phyloP scores from a whole-genome alignment of 2,888 invertebrate species.

The Beris chalybata region DNA sequence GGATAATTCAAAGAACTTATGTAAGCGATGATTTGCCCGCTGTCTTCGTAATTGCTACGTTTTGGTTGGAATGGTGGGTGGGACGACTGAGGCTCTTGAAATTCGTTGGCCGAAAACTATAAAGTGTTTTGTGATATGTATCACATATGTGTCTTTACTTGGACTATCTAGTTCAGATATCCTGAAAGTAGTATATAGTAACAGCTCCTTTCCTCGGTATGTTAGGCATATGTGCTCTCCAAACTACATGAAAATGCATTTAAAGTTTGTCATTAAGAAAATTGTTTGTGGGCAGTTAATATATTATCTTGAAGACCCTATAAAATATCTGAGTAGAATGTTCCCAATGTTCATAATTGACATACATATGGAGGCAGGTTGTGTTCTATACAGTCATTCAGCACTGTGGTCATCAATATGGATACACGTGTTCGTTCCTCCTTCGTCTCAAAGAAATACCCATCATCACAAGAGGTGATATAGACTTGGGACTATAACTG shows the following conservation, averaged over 20 bases:
- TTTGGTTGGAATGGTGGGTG: not conserved
- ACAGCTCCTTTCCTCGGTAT: not conserved
- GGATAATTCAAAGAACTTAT: no score
- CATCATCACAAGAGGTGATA: slow-evolving; percentile 4
- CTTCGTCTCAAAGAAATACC: not conserved
- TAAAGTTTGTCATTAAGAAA: slow-evolving; percentile 35
- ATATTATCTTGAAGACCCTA: slow-evolving; percentile 21
- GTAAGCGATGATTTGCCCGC: not conserved
- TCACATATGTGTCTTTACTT: slow-evolving; percentile 20
- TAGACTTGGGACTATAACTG: slow-evolving; percentile 26
- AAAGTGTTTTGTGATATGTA: slow-evolving; percentile 24
- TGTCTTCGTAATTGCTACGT: not conserved
- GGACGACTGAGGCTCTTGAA: not conserved
- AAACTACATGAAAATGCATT: slow-evolving; percentile 31
- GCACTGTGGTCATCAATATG: not conserved
- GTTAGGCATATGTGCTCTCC: not conserved
- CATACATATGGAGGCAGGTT: slow-evolving; percentile 16
- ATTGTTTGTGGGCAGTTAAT: slow-evolving; percentile 33
- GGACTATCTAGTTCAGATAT: slow-evolving; percentile 20
- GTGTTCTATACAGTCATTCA: not conserved
- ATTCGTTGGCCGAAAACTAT: slow-evolving; percentile 18
- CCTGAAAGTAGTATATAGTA: not conserved
- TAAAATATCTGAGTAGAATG: slow-evolving; percentile 18
- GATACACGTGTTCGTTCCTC: not conserved
- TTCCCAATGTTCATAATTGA: slow-evolving; percentile 15